Percentiles rank a stretch among this genome's conserved stretches.
Evolutionary conservation across 37 sponge, comb jelly and placozoan genomes (phyloP).

Genomic region (Aplysina aerophoba): DNA sequence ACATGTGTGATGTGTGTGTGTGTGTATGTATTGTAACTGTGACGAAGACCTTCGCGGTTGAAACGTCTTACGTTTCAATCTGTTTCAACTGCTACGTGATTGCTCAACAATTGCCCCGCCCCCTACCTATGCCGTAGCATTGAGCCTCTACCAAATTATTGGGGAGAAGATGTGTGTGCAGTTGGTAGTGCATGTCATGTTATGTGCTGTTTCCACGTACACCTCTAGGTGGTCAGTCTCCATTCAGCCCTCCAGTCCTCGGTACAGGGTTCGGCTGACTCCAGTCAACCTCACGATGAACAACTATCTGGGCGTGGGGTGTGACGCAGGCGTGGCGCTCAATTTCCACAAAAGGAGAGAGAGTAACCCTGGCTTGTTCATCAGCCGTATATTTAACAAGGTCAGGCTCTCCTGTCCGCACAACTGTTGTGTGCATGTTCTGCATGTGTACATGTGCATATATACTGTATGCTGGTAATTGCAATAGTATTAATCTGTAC

Average conservation of each 20-base stretch:
- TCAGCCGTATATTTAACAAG: conserved; percentile 84
- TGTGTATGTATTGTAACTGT: too few relatives aligned
- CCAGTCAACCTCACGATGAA: conserved; percentile 80
- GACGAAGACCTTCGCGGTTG: too few relatives aligned
- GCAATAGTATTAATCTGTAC: not conserved
- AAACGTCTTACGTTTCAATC: too few relatives aligned
- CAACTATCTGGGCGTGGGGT: conserved; percentile 89
- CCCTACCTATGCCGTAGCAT: too few relatives aligned
- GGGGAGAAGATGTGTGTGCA: conserved; percentile 23
- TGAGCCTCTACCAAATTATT: too few relatives aligned
- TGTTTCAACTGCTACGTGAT: too few relatives aligned
- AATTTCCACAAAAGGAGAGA: conserved; percentile 91
- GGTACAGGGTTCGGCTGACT: conserved; percentile 58
- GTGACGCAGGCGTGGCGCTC: conserved; percentile 89
- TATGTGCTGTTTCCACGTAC: not conserved
- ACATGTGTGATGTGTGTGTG: too few relatives aligned
- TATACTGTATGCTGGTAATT: too few relatives aligned
- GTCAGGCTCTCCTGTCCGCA: conserved; percentile 51
- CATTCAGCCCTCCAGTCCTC: conserved; percentile 51
- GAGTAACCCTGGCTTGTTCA: conserved; percentile 82
- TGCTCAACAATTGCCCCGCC: too few relatives aligned
- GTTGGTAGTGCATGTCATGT: not conserved
- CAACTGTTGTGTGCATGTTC: too few relatives aligned
- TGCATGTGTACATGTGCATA: too few relatives aligned
- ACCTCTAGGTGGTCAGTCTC: conserved; percentile 66